Evolutionary conservation across 2,797 vertebrate genomes (phyloP).

Genomic region (Phrynocephalus vlangalii): DNA sequence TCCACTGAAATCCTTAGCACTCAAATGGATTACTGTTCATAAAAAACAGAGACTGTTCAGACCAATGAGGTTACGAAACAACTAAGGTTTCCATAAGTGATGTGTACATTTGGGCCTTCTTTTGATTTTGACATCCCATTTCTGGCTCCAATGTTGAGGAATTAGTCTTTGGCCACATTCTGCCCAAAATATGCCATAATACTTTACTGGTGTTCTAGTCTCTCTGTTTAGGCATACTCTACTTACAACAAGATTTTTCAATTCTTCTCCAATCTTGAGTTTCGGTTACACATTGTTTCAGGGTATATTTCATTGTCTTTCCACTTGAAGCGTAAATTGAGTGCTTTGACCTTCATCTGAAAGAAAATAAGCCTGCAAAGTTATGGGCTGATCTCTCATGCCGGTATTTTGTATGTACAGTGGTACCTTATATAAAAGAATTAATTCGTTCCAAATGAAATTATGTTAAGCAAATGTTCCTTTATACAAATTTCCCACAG

Average conservation of each 20-base stretch:
- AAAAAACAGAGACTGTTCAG: neutral
- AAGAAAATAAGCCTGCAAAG: neutral
- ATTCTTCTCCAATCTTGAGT: neutral
- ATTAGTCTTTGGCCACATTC: neutral
- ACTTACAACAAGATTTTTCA: neutral
- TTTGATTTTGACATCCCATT: slow-evolving; percentile 28
- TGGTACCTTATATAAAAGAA: too few relatives aligned
- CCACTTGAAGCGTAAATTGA: neutral
- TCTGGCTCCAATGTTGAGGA: slow-evolving; percentile 27
- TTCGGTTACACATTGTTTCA: slow-evolving; percentile 1
- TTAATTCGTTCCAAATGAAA: too few relatives aligned
- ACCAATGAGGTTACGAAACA: slow-evolving; percentile 1
- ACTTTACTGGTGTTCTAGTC: neutral
- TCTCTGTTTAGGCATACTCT: neutral
- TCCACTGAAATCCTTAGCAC: slow-evolving; percentile 23
- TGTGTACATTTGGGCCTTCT: neutral
- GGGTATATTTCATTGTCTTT: neutral
- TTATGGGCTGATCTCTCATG: neutral
- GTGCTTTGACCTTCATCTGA: neutral
- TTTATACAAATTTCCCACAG: too few relatives aligned
- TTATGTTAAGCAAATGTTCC: too few relatives aligned
- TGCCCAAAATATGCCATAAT: slow-evolving; percentile 33
- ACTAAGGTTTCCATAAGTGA: slow-evolving; percentile 12
- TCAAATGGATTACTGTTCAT: slow-evolving; percentile 36
- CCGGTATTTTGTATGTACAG: too few relatives aligned